A percentile compares a stretch with the other conserved stretches of the same genome.
phyloP scores from a whole-genome alignment of 2,113 vertebrate genomes.

The Tachysurus fulvidraco region DNA sequence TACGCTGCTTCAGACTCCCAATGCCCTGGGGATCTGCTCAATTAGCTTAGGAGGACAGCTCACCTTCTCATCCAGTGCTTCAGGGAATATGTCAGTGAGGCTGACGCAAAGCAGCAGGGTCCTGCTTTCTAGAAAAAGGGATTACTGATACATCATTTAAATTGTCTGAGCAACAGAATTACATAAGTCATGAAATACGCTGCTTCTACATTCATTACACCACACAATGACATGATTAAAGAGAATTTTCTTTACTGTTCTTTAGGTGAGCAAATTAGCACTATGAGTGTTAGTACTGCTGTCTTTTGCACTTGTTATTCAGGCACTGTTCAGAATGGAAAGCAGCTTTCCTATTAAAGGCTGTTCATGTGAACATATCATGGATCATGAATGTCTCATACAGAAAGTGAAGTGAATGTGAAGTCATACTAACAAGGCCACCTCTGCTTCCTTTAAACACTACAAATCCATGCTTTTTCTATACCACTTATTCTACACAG shows the following conservation, averaged over 20 bases:
- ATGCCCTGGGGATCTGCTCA: constrained; percentile 32
- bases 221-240: background rate
- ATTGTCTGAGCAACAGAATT: background rate
- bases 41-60: constrained; percentile 34
- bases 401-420: background rate
- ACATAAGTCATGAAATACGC: background rate
- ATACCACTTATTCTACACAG: no score
- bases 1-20: constrained; percentile 23
- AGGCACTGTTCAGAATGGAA: constrained; percentile 66
- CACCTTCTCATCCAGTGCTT: constrained; percentile 28
- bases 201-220: background rate
- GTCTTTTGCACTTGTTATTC: constrained; percentile 80
- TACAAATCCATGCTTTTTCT: background rate
- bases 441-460: background rate
- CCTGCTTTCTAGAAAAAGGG: background rate
- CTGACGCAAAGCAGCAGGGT: constrained; percentile 15
- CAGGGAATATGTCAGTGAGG: constrained; percentile 1
- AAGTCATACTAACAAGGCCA: background rate
- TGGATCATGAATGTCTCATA: background rate
- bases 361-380: background rate
- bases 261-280: constrained; percentile 58
- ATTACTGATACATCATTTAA: background rate
- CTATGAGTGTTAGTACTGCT: constrained; percentile 80
- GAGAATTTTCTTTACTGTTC: background rate
- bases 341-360: constrained; percentile 72